Conservation (phyloP, 2,113 vertebrate species). For the Aplodontia rufa region DNA sequence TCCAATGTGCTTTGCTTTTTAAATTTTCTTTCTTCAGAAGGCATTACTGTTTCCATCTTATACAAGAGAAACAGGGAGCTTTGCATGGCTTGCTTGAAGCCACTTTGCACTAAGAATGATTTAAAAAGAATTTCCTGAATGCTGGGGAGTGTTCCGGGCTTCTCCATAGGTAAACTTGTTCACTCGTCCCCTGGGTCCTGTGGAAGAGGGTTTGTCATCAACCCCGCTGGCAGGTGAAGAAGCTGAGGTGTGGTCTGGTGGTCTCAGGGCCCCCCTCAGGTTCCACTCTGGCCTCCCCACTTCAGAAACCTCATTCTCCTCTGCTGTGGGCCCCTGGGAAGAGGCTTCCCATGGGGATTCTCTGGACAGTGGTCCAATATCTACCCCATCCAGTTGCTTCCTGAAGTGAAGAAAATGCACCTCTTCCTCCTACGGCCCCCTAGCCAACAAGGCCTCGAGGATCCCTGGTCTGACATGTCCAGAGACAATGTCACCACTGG, state of each 20-base stretch:
- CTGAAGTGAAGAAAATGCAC: neutral
- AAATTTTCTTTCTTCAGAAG: neutral
- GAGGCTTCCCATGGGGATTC: neutral
- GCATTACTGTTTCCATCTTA: fast-evolving
- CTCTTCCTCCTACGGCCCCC: no score
- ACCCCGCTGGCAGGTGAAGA: neutral
- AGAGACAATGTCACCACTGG: slow-evolving; percentile 88
- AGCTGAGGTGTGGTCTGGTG: neutral
- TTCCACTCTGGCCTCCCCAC: neutral
- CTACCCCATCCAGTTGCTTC: no score
- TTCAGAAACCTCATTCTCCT: neutral
- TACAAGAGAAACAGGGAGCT: neutral
- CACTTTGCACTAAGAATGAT: fast-evolving
- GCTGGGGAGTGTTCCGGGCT: neutral
- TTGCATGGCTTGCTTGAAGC: neutral
- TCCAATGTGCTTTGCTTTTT: neutral
- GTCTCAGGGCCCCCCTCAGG: no score
- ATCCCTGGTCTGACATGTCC: slow-evolving; percentile 86
- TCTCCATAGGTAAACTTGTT: neutral
- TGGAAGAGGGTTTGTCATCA: neutral
- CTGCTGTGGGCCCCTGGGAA: neutral
- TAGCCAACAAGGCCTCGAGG: fast-evolving
- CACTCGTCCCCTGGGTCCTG: neutral
- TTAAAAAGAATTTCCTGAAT: neutral
- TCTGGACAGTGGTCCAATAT: neutral